Evolutionary conservation across 2,797 vertebrate species (phyloP).

Genomic region (Microctenopoma steveboyesi): DNA sequence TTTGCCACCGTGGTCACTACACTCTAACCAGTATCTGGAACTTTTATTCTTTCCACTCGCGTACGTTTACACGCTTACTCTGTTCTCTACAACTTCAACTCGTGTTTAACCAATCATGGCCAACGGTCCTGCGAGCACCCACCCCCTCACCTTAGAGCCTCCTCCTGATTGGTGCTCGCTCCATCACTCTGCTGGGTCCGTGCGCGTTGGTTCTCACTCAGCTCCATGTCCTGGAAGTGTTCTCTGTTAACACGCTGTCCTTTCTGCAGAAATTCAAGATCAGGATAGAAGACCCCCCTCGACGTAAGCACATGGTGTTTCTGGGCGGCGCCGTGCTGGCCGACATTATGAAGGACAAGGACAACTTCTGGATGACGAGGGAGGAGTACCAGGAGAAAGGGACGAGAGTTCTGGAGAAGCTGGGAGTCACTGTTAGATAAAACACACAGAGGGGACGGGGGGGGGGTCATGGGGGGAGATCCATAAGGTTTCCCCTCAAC

Average conservation of each 20-base stretch:
- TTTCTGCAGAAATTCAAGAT: slow-evolving; percentile 77
- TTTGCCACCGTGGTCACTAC: slow-evolving; percentile 18
- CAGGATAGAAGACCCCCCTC: slow-evolving; percentile 77
- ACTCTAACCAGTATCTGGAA: background rate
- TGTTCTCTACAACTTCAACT: too few relatives aligned
- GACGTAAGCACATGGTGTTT: slow-evolving; percentile 95
- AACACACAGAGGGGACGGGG: background rate
- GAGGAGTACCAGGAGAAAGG: slow-evolving; percentile 94
- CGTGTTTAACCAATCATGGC: too few relatives aligned
- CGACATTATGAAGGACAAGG: slow-evolving; percentile 97
- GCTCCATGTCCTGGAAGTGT: too few relatives aligned
- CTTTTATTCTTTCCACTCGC: too few relatives aligned
- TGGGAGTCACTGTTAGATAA: slow-evolving; percentile 95
- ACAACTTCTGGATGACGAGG: slow-evolving; percentile 95
- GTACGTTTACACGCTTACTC: too few relatives aligned
- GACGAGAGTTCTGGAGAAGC: slow-evolving; percentile 91
- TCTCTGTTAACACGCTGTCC: slow-evolving; percentile 1
- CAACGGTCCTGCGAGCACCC: too few relatives aligned
- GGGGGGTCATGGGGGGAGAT: too few relatives aligned
- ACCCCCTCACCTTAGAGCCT: too few relatives aligned
- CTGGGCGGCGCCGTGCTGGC: slow-evolving; percentile 91
- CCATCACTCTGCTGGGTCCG: too few relatives aligned
- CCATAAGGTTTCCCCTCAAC: too few relatives aligned
- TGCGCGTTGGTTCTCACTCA: too few relatives aligned
- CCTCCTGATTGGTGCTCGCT: too few relatives aligned